Percentiles rank a stretch among this genome's conserved stretches.
Conservation (phyloP, 1,140 invertebrate species). For the Drosophila subobscura region DNA sequence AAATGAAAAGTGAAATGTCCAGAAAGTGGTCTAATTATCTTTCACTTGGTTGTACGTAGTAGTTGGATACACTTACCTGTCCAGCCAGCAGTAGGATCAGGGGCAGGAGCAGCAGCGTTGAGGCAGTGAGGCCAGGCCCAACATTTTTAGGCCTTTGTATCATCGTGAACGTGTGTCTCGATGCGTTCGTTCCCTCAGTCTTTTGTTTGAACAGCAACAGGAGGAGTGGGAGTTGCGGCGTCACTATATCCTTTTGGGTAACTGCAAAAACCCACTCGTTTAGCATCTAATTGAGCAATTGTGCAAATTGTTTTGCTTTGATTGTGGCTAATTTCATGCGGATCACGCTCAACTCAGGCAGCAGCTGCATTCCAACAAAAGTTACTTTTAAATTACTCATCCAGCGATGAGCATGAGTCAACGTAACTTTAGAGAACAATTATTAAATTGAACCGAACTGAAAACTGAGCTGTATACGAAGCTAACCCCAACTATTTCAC, state of each 20-base stretch:
- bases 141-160: conserved; percentile 40
- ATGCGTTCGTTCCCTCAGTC: conserved; percentile 65
- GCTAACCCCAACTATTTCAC: neutral
- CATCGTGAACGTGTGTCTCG: conserved; percentile 28
- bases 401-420: conserved; percentile 47
- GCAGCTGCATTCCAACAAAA: conserved; percentile 25
- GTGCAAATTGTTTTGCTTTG: conserved; percentile 41
- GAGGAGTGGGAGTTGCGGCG: neutral
- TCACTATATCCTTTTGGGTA: conserved; percentile 42
- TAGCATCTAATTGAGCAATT: conserved; percentile 53
- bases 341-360: conserved; percentile 54
- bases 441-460: conserved; percentile 17
- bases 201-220: conserved; percentile 37
- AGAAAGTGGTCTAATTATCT: conserved; percentile 53
- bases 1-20: conserved; percentile 80
- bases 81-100: conserved; percentile 44
- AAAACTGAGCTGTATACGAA: neutral
- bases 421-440: conserved; percentile 34
- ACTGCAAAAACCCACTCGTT: conserved; percentile 65
- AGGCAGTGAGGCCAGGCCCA: conserved; percentile 9
- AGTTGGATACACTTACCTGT: conserved; percentile 57
- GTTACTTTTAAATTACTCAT: conserved; percentile 58
- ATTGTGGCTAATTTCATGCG: conserved; percentile 71
- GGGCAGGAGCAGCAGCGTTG: conserved; percentile 43
- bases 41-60: conserved; percentile 1